Evolutionary conservation across 1,140 invertebrate species (phyloP).

Genomic region (Pseudomyrmex sp.): DNA sequence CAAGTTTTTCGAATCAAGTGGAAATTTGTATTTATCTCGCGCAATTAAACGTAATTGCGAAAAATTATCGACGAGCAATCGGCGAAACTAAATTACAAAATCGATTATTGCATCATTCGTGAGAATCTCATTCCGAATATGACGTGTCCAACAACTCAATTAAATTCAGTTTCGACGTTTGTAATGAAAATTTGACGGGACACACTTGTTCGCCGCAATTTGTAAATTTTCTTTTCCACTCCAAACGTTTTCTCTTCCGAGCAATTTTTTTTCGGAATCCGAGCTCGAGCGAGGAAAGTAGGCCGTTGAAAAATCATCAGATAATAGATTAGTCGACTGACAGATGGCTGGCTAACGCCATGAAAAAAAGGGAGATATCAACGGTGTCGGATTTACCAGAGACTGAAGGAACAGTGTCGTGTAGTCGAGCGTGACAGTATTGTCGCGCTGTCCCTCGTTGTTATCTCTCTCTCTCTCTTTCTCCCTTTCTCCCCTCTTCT

Average conservation of each 20-base stretch:
- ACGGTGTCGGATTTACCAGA: slow-evolving; percentile 51
- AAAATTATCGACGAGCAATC: no score
- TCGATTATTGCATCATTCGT: no score
- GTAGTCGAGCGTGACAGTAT: slow-evolving; percentile 21
- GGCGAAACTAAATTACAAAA: no score
- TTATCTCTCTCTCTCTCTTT: background rate
- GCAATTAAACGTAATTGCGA: background rate
- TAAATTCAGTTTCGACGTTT: slow-evolving; percentile 36
- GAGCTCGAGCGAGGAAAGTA: slow-evolving; percentile 9
- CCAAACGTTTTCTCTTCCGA: background rate
- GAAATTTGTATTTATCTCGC: no score
- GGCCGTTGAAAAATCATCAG: slow-evolving; percentile 64
- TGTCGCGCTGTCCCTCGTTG: slow-evolving; percentile 4
- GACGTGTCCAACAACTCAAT: slow-evolving; percentile 9
- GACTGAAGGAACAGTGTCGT: slow-evolving; percentile 13
- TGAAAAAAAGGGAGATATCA: slow-evolving; percentile 44
- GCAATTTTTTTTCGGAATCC: slow-evolving; percentile 34
- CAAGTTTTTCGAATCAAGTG: no score
- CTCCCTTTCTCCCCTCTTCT: background rate
- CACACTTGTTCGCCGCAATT: background rate
- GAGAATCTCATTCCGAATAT: background rate
- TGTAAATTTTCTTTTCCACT: slow-evolving; percentile 6
- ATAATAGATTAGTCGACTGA: slow-evolving; percentile 68
- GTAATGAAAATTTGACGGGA: background rate
- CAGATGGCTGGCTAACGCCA: slow-evolving; percentile 59